Evolutionary conservation across 2,888 invertebrate genomes (phyloP).

Genomic region (Ptycholaimellus sp.): DNA sequence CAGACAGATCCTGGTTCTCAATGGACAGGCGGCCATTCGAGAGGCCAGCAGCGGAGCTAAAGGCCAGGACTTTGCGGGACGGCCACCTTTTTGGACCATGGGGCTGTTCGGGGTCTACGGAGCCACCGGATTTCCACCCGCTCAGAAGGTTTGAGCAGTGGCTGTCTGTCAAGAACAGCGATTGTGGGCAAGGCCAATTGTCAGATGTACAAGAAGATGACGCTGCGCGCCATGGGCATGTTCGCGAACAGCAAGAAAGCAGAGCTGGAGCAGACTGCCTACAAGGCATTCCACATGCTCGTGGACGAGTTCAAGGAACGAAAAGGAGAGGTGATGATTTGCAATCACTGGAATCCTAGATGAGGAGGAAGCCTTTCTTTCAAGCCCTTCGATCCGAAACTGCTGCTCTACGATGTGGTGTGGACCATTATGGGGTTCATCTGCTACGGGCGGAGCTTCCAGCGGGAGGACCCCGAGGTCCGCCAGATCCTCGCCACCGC

Average conservation of each 20-base stretch:
- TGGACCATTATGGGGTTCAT: constrained; percentile 7
- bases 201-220: neutral
- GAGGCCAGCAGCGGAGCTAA: constrained; percentile 53
- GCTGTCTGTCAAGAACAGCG: too few relatives aligned
- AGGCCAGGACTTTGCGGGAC: constrained; percentile 44
- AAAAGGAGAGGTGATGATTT: neutral
- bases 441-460: constrained; percentile 5
- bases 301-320: neutral
- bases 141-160: too few relatives aligned
- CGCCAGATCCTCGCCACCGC: neutral
- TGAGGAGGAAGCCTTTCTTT: too few relatives aligned
- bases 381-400: constrained; percentile 5
- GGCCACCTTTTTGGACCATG: neutral
- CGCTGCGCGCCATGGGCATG: neutral
- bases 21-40: constrained; percentile 58
- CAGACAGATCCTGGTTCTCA: constrained; percentile 57
- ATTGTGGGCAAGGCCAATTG: constrained; percentile 1
- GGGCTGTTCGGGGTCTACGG: too few relatives aligned
- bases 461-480: constrained; percentile 4
- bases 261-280: constrained; percentile 5
- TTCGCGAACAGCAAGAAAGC: neutral
- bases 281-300: constrained; percentile 3
- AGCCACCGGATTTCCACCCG: too few relatives aligned
- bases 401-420: constrained; percentile 1
- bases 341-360: too few relatives aligned